phyloP scores from a whole-genome alignment of 2,797 vertebrate genomes.

The Arvicola amphibius region DNA sequence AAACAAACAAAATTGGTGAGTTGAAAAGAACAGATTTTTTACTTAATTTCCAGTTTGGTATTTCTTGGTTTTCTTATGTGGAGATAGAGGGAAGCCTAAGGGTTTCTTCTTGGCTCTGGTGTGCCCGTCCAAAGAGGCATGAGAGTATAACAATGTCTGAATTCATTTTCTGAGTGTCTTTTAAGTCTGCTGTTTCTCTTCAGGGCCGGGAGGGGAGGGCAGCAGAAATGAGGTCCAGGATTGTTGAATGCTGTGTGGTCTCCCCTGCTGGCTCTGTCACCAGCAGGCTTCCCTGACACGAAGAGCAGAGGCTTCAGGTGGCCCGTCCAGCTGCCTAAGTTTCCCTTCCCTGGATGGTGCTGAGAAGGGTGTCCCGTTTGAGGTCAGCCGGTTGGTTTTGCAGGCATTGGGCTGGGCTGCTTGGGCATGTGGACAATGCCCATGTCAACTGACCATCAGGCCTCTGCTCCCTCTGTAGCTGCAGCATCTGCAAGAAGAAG shows the following conservation, averaged over 20 bases:
- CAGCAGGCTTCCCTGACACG: background rate
- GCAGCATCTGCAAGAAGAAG: conserved; percentile 98
- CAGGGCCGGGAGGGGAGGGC: background rate
- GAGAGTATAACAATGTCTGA: background rate
- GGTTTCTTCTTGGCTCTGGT: background rate
- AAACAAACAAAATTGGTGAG: background rate
- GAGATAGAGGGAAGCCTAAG: background rate
- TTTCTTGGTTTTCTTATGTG: background rate
- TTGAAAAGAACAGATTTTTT: background rate
- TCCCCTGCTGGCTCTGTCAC: background rate
- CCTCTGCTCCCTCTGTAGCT: conserved; percentile 87
- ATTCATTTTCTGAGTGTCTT: background rate
- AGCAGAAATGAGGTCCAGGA: background rate
- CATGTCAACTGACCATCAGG: background rate
- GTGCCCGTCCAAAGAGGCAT: background rate
- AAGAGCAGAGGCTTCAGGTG: background rate
- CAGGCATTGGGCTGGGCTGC: background rate
- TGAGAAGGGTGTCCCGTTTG: background rate
- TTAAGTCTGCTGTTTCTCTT: background rate
- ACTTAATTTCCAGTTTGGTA: background rate
- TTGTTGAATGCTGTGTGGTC: background rate
- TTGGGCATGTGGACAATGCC: background rate
- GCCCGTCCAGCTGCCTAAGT: background rate
- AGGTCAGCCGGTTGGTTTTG: background rate
- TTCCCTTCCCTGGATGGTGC: background rate